Evolutionary conservation across 2,797 vertebrate species (phyloP).

Genomic region (Tenualosa thibaudeaui): DNA sequence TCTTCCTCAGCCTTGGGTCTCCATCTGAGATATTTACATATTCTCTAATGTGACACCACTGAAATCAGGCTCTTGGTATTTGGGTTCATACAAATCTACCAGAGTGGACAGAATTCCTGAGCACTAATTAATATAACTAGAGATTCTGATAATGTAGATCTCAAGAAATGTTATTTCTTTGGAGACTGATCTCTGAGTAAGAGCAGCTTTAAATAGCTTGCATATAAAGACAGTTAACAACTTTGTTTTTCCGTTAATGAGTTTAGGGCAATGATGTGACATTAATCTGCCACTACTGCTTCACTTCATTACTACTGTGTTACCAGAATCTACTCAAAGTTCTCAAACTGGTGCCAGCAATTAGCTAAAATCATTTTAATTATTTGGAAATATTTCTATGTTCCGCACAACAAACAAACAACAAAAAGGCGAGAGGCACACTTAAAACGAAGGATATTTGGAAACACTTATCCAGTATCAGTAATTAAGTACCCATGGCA

Average conservation of each 20-base stretch:
- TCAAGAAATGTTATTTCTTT: neutral
- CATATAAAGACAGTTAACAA: neutral
- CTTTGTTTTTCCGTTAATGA: neutral
- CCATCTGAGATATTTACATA: slow-evolving; percentile 3
- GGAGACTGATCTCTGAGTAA: neutral
- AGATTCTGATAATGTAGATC: neutral
- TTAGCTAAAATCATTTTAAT: neutral
- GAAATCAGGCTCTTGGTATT: neutral
- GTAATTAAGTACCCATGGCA: neutral
- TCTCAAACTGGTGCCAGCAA: neutral
- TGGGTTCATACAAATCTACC: neutral
- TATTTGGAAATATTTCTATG: neutral
- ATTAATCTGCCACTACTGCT: neutral
- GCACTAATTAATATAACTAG: neutral
- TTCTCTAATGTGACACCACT: slow-evolving; percentile 19
- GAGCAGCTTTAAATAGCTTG: neutral
- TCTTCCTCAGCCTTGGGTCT: slow-evolving; percentile 12
- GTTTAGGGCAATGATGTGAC: neutral
- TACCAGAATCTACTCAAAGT: neutral
- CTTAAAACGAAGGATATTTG: neutral
- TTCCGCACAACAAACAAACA: too few species aligned
- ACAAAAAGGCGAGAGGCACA: too few species aligned
- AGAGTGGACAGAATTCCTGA: neutral
- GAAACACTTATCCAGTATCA: neutral
- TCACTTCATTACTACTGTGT: neutral